Evolutionary conservation across 2,113 vertebrate species (phyloP), one percentile per base, ranked within the genome.

Genomic region (Lepus americanus): DNA sequence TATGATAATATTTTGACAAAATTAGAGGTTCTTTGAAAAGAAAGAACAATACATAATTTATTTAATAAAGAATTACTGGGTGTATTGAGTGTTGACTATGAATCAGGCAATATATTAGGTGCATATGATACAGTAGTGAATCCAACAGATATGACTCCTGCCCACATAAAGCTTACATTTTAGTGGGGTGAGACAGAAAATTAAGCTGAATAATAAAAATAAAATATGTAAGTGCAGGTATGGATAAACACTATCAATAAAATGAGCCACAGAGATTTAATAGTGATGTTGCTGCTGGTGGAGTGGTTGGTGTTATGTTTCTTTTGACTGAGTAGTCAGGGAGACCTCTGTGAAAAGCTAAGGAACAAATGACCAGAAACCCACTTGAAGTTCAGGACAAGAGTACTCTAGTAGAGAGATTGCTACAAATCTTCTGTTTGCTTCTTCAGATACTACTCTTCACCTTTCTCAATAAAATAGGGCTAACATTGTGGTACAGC

Each of bases 151-250:
- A 80, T 59, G 22, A 86, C 3, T 6, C 12, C 29, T 81, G 23
- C 33, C 87, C 61, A 76, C 29, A 36, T 27, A 84, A 82, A 73
- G 14, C 17, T 81, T 70, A 61, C 12, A 63, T 73, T 82, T 20
- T 74, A 80, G 64, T 51, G 31, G 2, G 17, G 11, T 61, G 49
- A 89, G 31, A 83, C 9, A 74, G 23, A 92, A 90, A 83, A 92
- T 61, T 33, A 33, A 80, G 23, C 89, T 66, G 64, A 53, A 82
- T 64, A 94, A 79, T 25, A 84, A 82, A 86, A 96, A 76, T 76
- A 88, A 63, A 92, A 86, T n/a, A 90, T 49, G 7, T 89, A 77
- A 59, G 53, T 72, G 88, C 33, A 86, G 10, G 70, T 66, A 16
- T n/a, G 79, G 53, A 90, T 27, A 77, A 78, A 79, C 59, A 67